Base-by-base conservation (phyloP, 2,888 invertebrate species). In the Oithona nana region DNA sequence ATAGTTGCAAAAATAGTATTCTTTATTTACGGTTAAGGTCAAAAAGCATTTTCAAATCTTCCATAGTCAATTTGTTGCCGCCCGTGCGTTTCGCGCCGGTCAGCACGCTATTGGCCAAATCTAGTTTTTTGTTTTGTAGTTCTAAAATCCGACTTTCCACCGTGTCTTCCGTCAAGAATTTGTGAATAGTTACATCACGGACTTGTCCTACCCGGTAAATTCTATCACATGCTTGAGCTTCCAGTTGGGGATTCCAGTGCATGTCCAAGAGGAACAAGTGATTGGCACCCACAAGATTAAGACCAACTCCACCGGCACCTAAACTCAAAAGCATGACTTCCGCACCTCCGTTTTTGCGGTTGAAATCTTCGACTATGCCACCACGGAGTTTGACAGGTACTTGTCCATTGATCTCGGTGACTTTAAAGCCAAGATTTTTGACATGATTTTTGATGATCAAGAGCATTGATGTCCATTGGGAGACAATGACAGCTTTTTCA, bases 161-260 rank as follows among this genome's bases (percentile, higher is more conserved):
- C 0, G 93, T 92, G 58, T 86, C 83, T 64, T 80, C 74, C 68
- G 86, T 84, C 70, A 94, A 79, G 71, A 93, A 85, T 70, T 87
- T 65, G 52, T 66, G 66, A 3, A 67, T 62, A 22, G 49, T 56
- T n/a, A 66, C 67, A 13, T 57, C 57, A 8, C 60, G 59, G 1
- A 58, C 66, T 31, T 67, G 67, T 8, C 67, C 67, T 11, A 67
- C 66, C 24, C 66, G 69, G 75, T 93, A 92, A 65, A 95, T 83
- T 65, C 95, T 78, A 75, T 95, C 95, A 75, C 88, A 88, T 0
- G 94, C 95, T 73, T 95, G 95, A 52, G 83, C 79, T 74, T 97
- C 95, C 55, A 95, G 75, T 70, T 94, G 93, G 0, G 95, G 95
- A 78, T 95, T 97, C 92, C 94, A 97, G 74, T 95, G 94, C 61